Evolutionary conservation across 2,113 vertebrate species (phyloP).

Genomic region (Ammodytes marinus): DNA sequence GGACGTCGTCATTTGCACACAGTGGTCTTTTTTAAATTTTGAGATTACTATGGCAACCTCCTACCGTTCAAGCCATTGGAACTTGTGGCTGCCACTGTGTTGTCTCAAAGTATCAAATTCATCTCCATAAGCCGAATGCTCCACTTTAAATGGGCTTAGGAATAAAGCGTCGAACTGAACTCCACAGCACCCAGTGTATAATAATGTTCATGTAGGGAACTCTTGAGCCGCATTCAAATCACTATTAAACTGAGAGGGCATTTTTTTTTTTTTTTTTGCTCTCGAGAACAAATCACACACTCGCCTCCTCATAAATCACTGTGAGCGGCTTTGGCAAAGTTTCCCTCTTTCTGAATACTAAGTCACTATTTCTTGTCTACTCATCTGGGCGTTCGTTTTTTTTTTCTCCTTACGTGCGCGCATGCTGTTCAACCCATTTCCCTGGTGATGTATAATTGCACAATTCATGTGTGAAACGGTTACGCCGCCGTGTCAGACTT

Average conservation of each 20-base stretch:
- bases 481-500: slow-evolving; percentile 44
- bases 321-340: slow-evolving; percentile 26
- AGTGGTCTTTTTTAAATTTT: slow-evolving; percentile 11
- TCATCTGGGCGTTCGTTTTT: slow-evolving; percentile 54
- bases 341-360: slow-evolving; percentile 57
- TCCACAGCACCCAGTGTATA: slow-evolving; percentile 9
- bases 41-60: slow-evolving; percentile 34
- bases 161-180: slow-evolving; percentile 51
- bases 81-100: slow-evolving; percentile 44
- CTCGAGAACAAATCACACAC: slow-evolving; percentile 62
- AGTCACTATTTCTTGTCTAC: slow-evolving; percentile 59
- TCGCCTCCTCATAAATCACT: slow-evolving; percentile 66
- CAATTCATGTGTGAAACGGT: slow-evolving; percentile 55
- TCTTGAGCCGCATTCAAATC: slow-evolving; percentile 53
- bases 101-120: slow-evolving; percentile 52
- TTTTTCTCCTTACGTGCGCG: background rate
- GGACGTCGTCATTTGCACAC: slow-evolving; percentile 25
- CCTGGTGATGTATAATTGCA: slow-evolving; percentile 44
- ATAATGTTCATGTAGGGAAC: slow-evolving; percentile 18
- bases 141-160: slow-evolving; percentile 63
- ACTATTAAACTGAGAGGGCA: slow-evolving; percentile 45
- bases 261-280: background rate
- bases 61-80: slow-evolving; percentile 41
- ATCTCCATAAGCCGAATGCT: slow-evolving; percentile 57
- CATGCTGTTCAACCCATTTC: slow-evolving; percentile 43